Base-by-base conservation (phyloP, 2,113 vertebrate genomes). In the Xenus cinereus region DNA sequence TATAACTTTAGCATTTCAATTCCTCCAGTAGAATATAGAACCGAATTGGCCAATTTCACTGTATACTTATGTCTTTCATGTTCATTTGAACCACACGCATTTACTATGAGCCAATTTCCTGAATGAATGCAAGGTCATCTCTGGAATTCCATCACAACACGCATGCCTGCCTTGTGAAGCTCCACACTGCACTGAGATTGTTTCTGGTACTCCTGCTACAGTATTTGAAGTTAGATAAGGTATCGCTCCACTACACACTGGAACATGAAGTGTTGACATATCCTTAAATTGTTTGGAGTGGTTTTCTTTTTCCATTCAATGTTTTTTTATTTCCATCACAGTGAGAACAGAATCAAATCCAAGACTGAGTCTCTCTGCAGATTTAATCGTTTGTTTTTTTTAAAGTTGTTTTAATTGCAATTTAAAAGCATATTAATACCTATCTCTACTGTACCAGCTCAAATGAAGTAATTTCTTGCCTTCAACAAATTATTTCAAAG, bases 391-490 rank as follows among this genome's bases (percentile, higher is more conserved):
- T n/a, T n/a, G n/a, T n/a, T n/a, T n/a, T n/a, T n/a, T n/a, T n/a
- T n/a, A n/a, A n/a, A n/a, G n/a, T n/a, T 33, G 22, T 87, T 95
- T 91, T 84, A 92, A 87, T 53, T 81, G 57, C 30, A 48, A 56
- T 78, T 95, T 91, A 72, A 91, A 95, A 95, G 51, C 43, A 45
- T 72, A 64, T 87, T 89, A 91, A 91, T 92, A 75, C 37, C 56
- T 82, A 64, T 87, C 53, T 89, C 91, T 75, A 89, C 73, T 82
- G 35, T 33, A 68, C 15, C 12, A 18, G 22, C n/a, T 78, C 80
- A 84, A 86, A 89, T 68, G 37, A 90, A 90, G 43, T 30, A 43
- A 46, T 51, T 85, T 86, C 41, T 90, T 77, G 35, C 33, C 27
- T 89, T 94, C 35, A 79, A 76, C 18, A 66, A 64, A 79, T 77